phyloP scores from a whole-genome alignment of 2,797 vertebrate species.

The Octomys mimax region DNA sequence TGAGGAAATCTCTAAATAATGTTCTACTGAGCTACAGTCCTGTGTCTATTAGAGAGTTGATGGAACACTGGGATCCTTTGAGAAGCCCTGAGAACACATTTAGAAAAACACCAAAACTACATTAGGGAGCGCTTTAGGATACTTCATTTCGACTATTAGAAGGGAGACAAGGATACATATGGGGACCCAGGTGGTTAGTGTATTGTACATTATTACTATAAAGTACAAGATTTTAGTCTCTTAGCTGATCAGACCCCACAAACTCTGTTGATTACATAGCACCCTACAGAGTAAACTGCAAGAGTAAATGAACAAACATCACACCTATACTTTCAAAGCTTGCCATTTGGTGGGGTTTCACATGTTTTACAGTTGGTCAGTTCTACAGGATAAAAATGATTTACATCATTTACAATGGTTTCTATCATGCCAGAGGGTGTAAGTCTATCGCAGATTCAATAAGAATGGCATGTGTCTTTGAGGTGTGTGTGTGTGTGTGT shows the following conservation, averaged over 20 bases:
- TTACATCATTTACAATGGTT: conserved; percentile 27
- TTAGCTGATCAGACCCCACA: conserved; percentile 69
- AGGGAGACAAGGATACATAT: conserved; percentile 49
- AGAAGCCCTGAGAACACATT: conserved; percentile 64
- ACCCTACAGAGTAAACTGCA: conserved; percentile 68
- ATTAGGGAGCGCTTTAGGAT: conserved; percentile 53
- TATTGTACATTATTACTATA: conserved; percentile 80
- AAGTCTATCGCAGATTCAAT: conserved; percentile 58
- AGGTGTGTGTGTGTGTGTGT: not conserved
- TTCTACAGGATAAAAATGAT: not conserved
- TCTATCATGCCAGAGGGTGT: conserved; percentile 52
- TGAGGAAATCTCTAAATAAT: conserved; percentile 53
- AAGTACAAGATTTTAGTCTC: conserved; percentile 76
- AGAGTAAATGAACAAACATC: conserved; percentile 63
- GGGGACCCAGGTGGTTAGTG: conserved; percentile 78
- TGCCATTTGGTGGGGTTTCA: conserved; percentile 49
- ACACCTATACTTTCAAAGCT: conserved; percentile 62
- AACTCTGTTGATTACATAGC: conserved; percentile 79
- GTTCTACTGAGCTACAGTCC: conserved; percentile 12
- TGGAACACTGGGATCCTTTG: conserved; percentile 44
- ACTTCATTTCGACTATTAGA: conserved; percentile 77
- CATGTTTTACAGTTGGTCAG: conserved; percentile 47
- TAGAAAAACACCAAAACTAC: not conserved
- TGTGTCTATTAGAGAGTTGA: conserved; percentile 38
- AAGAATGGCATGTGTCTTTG: not conserved